phyloP scores from a whole-genome alignment of 2,113 vertebrate genomes.

The Pongo abelii region DNA sequence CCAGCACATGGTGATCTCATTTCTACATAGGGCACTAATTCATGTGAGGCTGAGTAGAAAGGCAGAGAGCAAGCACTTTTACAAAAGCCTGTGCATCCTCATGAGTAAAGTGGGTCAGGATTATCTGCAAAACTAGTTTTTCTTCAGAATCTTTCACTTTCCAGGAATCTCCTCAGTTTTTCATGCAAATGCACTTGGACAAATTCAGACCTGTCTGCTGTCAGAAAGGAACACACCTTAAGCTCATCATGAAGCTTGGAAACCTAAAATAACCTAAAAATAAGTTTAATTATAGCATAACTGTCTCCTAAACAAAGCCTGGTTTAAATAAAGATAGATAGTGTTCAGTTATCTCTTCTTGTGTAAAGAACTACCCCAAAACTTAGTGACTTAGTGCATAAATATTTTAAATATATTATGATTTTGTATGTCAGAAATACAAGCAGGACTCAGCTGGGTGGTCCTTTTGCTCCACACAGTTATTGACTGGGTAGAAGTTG shows the following conservation, averaged over 20 bases:
- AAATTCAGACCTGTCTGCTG: neutral
- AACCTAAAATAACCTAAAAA: slow-evolving; percentile 15
- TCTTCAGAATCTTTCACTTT: neutral
- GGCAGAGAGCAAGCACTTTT: neutral
- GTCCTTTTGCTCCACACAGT: neutral
- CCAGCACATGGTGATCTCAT: neutral
- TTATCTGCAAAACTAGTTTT: neutral
- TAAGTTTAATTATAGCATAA: neutral
- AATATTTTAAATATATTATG: neutral
- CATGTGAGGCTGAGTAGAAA: neutral
- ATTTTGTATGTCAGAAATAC: neutral
- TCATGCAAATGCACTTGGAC: neutral
- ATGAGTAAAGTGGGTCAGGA: neutral
- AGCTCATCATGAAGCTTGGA: neutral
- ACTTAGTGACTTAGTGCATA: neutral
- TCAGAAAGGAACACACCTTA: neutral
- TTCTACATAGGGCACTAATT: neutral
- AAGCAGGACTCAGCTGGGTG: neutral
- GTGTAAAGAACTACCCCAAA: neutral
- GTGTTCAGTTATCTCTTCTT: neutral
- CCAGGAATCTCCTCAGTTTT: neutral
- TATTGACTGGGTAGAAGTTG: neutral
- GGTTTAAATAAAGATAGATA: neutral
- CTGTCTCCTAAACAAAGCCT: neutral
- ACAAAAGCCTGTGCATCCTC: neutral